Percentiles rank a stretch among this genome's conserved stretches.
Evolutionary conservation across 2,113 vertebrate species (phyloP).

Genomic region (Phaetusa simplex): DNA sequence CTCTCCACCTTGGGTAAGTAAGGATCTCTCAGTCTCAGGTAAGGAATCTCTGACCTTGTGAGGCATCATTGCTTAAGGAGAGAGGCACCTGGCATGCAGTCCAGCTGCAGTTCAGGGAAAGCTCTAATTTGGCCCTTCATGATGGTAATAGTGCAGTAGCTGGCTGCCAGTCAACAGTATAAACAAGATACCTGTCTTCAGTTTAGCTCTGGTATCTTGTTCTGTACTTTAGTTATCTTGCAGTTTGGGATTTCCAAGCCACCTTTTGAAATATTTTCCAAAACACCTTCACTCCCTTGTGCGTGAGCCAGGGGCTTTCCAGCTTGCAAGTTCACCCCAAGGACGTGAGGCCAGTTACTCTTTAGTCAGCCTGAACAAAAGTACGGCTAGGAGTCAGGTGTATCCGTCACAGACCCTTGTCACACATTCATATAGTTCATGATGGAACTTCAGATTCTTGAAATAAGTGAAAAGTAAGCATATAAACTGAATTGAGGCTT

Average conservation of each 20-base stretch:
- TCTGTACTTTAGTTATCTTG: neutral
- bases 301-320: neutral
- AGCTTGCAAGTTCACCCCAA: neutral
- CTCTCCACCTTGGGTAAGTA: neutral
- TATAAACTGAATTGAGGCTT: neutral
- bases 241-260: neutral
- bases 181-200: neutral
- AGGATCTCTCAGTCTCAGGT: neutral
- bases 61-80: neutral
- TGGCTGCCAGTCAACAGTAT: neutral
- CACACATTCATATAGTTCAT: neutral
- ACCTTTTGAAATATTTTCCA: neutral
- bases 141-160: neutral
- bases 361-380: neutral
- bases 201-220: neutral
- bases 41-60: neutral
- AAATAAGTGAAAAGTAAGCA: neutral
- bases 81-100: neutral
- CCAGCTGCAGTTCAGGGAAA: neutral
- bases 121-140: neutral
- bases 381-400: neutral
- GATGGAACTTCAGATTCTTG: neutral
- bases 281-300: neutral
- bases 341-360: neutral
- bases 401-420: neutral